A percentile compares a stretch with the other conserved stretches of the same genome.
Evolutionary conservation across 2,113 vertebrate species (phyloP).

Genomic region (Larimichthys polyactis): DNA sequence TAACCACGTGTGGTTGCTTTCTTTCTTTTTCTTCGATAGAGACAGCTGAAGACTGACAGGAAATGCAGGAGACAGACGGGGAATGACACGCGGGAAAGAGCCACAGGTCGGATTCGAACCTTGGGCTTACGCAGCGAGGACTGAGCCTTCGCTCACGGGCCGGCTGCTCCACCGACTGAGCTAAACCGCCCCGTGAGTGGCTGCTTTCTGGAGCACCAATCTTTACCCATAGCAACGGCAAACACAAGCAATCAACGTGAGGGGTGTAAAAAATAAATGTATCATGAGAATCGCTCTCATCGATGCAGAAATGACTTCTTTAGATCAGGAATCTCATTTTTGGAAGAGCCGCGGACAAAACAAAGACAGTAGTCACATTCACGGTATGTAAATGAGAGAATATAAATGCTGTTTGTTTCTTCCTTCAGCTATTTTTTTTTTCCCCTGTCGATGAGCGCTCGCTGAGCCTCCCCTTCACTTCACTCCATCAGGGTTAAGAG

Average conservation of each 20-base stretch:
- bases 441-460: conserved; percentile 16
- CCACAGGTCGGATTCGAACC: no score
- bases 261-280: neutral
- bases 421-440: conserved; percentile 7
- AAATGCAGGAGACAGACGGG: no score
- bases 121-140: no score
- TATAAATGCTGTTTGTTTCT: conserved; percentile 11
- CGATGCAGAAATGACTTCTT: neutral
- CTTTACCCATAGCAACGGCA: neutral
- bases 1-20: neutral
- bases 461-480: conserved; percentile 14
- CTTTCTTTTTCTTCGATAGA: no score
- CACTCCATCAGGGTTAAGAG: conserved; percentile 49
- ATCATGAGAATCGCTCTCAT: neutral
- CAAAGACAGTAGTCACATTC: neutral
- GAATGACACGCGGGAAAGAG: no score
- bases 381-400: neutral
- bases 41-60: no score
- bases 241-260: neutral
- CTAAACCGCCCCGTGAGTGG: neutral
- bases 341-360: neutral
- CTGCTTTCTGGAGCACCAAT: neutral
- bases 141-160: no score
- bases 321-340: neutral
- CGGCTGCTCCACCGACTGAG: no score